Evolutionary conservation across 1,140 invertebrate species (phyloP).

Genomic region (Drosophila kikkawai): DNA sequence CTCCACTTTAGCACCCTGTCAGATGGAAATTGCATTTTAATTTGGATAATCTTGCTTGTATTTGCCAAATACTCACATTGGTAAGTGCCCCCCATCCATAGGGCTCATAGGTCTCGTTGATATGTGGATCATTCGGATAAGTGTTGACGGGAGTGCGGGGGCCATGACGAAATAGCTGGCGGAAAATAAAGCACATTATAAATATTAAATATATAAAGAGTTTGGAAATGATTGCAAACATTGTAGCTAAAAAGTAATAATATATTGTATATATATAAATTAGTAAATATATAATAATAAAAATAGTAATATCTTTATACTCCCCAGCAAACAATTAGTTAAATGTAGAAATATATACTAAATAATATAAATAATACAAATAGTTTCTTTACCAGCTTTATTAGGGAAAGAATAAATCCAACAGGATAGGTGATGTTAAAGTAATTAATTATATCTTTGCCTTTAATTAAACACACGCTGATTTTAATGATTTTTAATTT

Average conservation of each 20-base stretch:
- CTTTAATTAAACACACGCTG: background rate
- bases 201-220: background rate
- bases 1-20: constrained; percentile 85
- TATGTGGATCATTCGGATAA: constrained; percentile 91
- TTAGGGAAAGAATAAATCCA: background rate
- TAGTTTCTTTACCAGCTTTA: background rate
- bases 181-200: background rate
- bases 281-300: too few species aligned
- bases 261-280: too few species aligned
- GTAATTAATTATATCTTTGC: background rate
- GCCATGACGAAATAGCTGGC: constrained; percentile 91
- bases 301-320: too few species aligned
- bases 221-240: too few species aligned
- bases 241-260: too few species aligned
- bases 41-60: constrained; percentile 6
- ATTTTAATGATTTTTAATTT: constrained; percentile 29
- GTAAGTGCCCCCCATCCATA: constrained; percentile 92
- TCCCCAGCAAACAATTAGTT: too few species aligned
- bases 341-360: too few species aligned
- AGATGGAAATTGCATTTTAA: constrained; percentile 10
- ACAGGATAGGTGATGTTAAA: background rate
- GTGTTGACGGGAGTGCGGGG: constrained; percentile 90
- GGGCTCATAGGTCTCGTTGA: constrained; percentile 88
- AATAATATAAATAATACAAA: too few species aligned
- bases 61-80: constrained; percentile 87